Percentiles rank a stretch among this genome's conserved stretches.
Evolutionary conservation across 2,797 vertebrate species (phyloP).

Genomic region (Gymnopithys bicolor): DNA sequence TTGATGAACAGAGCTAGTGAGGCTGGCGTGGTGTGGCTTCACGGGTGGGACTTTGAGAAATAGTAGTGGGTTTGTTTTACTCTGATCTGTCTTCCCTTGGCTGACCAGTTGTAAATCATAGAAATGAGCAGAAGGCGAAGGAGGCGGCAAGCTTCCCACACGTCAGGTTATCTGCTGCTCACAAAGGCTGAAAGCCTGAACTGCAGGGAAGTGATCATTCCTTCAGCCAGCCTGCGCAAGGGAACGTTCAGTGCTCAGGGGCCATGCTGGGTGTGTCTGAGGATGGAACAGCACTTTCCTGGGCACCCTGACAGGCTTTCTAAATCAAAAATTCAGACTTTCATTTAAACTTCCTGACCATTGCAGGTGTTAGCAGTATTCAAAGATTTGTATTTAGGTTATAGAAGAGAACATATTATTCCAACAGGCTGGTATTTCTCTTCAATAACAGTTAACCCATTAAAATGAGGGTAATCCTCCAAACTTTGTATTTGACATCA

Average conservation of each 20-base stretch:
- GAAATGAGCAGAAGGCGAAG: background rate
- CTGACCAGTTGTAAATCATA: rapidly evolving
- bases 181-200: background rate
- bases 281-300: background rate
- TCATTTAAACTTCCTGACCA: background rate
- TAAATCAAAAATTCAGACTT: background rate
- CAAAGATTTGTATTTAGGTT: background rate
- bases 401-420: background rate
- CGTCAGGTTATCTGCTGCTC: background rate
- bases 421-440: background rate
- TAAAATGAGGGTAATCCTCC: background rate
- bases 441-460: background rate
- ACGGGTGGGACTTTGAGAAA: background rate
- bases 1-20: background rate
- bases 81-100: background rate
- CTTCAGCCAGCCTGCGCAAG: rapidly evolving
- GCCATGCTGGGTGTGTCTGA: rapidly evolving
- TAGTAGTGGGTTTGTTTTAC: background rate
- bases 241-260: rapidly evolving
- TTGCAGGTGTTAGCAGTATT: background rate
- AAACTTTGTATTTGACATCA: background rate
- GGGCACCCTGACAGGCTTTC: background rate
- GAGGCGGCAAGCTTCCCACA: background rate
- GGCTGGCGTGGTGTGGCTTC: background rate
- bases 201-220: background rate